Conservation (phyloP, 2,888 invertebrate species). For the Monoplex corrugatus region DNA sequence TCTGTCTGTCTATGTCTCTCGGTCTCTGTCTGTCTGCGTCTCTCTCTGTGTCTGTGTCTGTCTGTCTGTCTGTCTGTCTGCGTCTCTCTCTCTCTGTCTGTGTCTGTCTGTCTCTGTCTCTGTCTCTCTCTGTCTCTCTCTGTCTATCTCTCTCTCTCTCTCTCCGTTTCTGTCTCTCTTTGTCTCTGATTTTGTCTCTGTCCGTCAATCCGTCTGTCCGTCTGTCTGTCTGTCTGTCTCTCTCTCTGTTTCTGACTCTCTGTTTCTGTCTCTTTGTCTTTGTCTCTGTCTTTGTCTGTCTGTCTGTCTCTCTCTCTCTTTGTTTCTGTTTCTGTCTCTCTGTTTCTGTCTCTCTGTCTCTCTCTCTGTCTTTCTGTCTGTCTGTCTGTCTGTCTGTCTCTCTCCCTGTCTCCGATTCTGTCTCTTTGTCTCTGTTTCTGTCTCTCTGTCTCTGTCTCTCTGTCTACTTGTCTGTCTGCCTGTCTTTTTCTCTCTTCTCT, state of each 20-base stretch:
- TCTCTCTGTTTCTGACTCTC: too few relatives aligned
- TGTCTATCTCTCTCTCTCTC: not conserved
- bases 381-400: not conserved
- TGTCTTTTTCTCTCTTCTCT: too few relatives aligned
- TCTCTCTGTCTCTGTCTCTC: too few relatives aligned
- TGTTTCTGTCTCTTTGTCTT: too few relatives aligned
- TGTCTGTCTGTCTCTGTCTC: not conserved
- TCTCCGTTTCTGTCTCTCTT: too few relatives aligned
- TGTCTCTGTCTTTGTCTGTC: too few relatives aligned
- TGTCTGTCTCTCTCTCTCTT: too few relatives aligned
- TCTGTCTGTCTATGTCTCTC: not conserved
- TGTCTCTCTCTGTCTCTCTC: not conserved
- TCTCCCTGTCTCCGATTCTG: not conserved
- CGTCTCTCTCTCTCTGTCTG: not conserved
- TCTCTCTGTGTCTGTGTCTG: not conserved
- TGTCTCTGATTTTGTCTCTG: too few relatives aligned
- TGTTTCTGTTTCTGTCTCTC: not conserved
- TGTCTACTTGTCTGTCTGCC: too few relatives aligned
- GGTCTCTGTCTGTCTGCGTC: not conserved
- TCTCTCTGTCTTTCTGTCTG: not conserved
- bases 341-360: slow-evolving; percentile 10
- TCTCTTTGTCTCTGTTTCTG: not conserved
- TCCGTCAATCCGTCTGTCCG: too few relatives aligned
- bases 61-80: slow-evolving; percentile 30
- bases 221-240: too few relatives aligned